Base-by-base conservation (phyloP, 1,140 invertebrate species). In the Chlorops oryzae region DNA sequence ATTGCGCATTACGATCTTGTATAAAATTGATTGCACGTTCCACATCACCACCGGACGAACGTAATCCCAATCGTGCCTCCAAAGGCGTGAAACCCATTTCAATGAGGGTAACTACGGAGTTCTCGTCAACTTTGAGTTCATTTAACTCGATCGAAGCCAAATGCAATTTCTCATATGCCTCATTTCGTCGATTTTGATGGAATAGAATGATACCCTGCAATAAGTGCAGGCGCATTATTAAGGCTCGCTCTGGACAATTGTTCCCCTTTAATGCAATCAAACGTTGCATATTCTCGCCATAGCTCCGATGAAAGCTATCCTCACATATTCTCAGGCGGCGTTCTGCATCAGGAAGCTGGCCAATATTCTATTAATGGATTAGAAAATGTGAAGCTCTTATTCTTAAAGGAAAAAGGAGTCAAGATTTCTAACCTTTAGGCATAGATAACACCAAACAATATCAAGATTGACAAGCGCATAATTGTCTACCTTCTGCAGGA, bases 361-460 rank as follows among this genome's bases (percentile, higher is more conserved):
- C 75, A 17, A 89, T 75, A 65, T 81, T 86, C 59, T 81, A 76
- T n/a, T n/a, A n/a, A n/a, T 15, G 34, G 6, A 13, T 24, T n/a
- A 22, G 15, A 28, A 20, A 34, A 39, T 28, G 20, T 24, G 15
- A 28, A 28, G 12, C 12, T 13, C 32, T 34, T 34, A 44, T 24
- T 44, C 3, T 12, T 32, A 28, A 40, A 6, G 37, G 15, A 40
- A 25, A 39, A 10, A 18, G 7, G 25, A 48, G 22, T 40, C 15
- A 32, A 23, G 28, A 47, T 5, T 35, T 10, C 38, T 20, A 40
- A 58, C 56, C 40, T 69, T 70, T 0, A 91, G 73, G 61, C 80
- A 81, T 23, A 90, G 74, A 74, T 90, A 91, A 70, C 87, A 88
- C 88, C 88, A 91, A 4, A 85, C 84, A 54, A 90, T 86, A 66